Evolutionary conservation across 2,888 invertebrate genomes (phyloP).

Genomic region (Lysandra coridon): DNA sequence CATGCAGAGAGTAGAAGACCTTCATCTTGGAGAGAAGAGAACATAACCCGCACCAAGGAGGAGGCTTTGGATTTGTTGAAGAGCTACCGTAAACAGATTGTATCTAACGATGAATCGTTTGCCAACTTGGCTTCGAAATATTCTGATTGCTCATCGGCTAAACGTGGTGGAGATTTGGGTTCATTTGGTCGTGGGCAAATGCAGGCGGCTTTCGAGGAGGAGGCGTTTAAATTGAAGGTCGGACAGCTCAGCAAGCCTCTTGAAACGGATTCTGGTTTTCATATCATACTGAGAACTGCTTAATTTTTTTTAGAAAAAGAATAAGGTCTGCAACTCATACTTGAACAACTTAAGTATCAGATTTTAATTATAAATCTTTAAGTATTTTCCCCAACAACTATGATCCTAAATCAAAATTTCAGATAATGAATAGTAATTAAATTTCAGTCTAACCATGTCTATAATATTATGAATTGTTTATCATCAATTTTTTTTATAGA

Average conservation of each 20-base stretch:
- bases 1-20: slow-evolving; percentile 95
- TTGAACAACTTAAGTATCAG: neutral
- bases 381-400: neutral
- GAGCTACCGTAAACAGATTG: slow-evolving; percentile 91
- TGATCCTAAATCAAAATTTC: neutral
- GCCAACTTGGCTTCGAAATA: slow-evolving; percentile 93
- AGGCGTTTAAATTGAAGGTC: slow-evolving; percentile 94
- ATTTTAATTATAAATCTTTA: neutral
- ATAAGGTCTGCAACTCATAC: neutral
- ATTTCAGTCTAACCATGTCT: neutral
- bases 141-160: slow-evolving; percentile 99
- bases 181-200: slow-evolving; percentile 95
- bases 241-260: slow-evolving; percentile 96
- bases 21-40: slow-evolving; percentile 97
- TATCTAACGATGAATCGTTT: slow-evolving; percentile 88
- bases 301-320: slow-evolving; percentile 62
- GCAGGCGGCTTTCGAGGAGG: slow-evolving; percentile 99
- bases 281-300: slow-evolving; percentile 95
- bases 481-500: neutral
- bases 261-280: slow-evolving; percentile 97
- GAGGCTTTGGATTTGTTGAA: slow-evolving; percentile 93
- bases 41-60: slow-evolving; percentile 93
- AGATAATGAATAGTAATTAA: neutral
- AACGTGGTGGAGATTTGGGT: slow-evolving; percentile 96
- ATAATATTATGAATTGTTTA: neutral